These are phyloP conservation scores for Telmatochromis bifrenatus DNA, from an alignment of 2,113 vertebrate species.

Conservation along the genomic window DNA sequence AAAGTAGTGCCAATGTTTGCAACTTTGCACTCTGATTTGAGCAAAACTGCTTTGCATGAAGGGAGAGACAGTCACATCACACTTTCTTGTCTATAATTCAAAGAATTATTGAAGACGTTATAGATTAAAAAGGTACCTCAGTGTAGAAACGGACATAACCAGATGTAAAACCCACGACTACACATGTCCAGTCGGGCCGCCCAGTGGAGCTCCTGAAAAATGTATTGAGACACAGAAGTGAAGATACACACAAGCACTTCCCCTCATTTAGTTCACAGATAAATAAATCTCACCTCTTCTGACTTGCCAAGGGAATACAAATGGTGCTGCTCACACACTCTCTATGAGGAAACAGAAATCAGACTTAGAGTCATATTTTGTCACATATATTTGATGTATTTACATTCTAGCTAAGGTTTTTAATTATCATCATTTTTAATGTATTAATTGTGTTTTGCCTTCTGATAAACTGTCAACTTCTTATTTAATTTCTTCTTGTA, in stretches of 20 bases:
- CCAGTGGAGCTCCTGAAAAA: conserved; percentile 89
- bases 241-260: neutral
- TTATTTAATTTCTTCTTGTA: neutral
- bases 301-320: conserved; percentile 92
- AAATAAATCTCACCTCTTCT: conserved; percentile 83
- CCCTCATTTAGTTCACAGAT: rapidly evolving
- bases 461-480: neutral
- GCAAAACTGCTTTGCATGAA: neutral
- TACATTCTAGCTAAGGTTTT: neutral
- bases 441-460: neutral
- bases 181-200: conserved; percentile 96
- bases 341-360: conserved; percentile 60
- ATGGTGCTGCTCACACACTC: conserved; percentile 86
- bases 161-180: conserved; percentile 92
- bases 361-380: neutral
- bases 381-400: neutral
- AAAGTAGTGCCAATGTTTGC: neutral
- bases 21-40: neutral
- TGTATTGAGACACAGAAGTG: neutral
- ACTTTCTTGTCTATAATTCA: neutral
- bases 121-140: conserved; percentile 73
- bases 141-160: conserved; percentile 97
- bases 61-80: neutral
- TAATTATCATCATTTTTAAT: neutral
- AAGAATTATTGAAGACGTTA: neutral